These are phyloP conservation scores for Sarcophaga variegata DNA, from an alignment of 2,888 invertebrate genomes.

Conservation along the genomic window DNA sequence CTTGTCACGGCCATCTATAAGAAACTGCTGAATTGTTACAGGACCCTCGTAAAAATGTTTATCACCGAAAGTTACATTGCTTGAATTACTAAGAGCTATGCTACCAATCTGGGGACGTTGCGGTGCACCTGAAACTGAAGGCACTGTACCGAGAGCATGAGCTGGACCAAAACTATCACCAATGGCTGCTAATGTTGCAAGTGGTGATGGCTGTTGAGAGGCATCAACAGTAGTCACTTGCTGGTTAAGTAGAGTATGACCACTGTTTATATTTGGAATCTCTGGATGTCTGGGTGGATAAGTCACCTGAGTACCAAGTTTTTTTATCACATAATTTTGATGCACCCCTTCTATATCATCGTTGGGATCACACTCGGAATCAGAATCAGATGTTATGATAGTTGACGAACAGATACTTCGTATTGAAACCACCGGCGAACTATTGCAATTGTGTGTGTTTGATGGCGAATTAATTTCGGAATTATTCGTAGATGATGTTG, in stretches of 20 bases:
- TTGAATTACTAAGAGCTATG: slow-evolving; percentile 86
- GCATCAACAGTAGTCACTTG: slow-evolving; percentile 70
- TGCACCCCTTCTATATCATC: slow-evolving; percentile 73
- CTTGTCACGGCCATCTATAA: slow-evolving; percentile 82
- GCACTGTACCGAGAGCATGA: slow-evolving; percentile 39
- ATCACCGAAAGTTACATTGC: slow-evolving; percentile 89
- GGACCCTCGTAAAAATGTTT: slow-evolving; percentile 90
- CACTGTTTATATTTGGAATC: slow-evolving; percentile 75
- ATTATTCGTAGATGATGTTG: slow-evolving; percentile 31
- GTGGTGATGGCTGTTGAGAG: background rate
- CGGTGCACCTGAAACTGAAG: slow-evolving; percentile 44
- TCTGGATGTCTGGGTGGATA: slow-evolving; percentile 74
- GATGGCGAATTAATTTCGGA: slow-evolving; percentile 21
- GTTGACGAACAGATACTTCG: slow-evolving; percentile 79
- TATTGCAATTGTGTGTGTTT: slow-evolving; percentile 41
- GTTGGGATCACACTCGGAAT: slow-evolving; percentile 75
- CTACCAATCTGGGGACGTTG: slow-evolving; percentile 83
- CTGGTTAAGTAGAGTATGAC: slow-evolving; percentile 76
- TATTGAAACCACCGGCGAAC: slow-evolving; percentile 78
- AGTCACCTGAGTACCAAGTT: slow-evolving; percentile 78
- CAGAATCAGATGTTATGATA: slow-evolving; percentile 76
- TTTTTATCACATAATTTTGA: slow-evolving; percentile 77
- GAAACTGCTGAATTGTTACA: slow-evolving; percentile 89
- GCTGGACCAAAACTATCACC: slow-evolving; percentile 45
- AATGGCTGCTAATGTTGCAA: slow-evolving; percentile 45